Evolutionary conservation across 2,888 invertebrate genomes (phyloP).

Genomic region (Ophion ventricosus): DNA sequence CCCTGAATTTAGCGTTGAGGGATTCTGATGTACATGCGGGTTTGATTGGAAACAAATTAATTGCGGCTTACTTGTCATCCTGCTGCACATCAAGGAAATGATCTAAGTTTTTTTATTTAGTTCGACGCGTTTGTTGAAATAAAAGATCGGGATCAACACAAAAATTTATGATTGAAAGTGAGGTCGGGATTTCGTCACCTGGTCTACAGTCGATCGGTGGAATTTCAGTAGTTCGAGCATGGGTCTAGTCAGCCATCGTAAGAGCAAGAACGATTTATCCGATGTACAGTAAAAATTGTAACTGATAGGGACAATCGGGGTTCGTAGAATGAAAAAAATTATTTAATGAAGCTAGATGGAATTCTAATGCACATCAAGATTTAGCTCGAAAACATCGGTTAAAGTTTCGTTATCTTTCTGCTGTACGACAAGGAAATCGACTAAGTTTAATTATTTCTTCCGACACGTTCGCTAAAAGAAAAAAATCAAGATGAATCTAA

Average conservation of each 20-base stretch:
- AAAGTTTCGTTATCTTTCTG: background rate
- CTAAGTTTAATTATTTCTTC: too few relatives aligned
- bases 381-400: background rate
- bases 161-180: background rate
- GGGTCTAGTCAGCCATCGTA: constrained; percentile 15
- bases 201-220: background rate
- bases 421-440: background rate
- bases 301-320: background rate
- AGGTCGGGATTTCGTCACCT: background rate
- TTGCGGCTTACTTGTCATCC: background rate
- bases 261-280: background rate
- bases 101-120: background rate
- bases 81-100: too few relatives aligned
- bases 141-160: background rate
- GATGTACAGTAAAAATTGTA: background rate
- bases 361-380: background rate
- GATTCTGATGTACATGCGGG: background rate
- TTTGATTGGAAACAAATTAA: background rate
- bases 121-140: background rate
- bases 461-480: too few relatives aligned
- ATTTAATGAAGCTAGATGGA: too few relatives aligned
- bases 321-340: background rate
- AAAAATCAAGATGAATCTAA: too few relatives aligned
- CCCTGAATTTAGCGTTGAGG: background rate
- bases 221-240: constrained; percentile 31